These are phyloP conservation scores for Drosophila anceps DNA, from an alignment of 2,888 invertebrate species.

Conservation along the genomic window DNA sequence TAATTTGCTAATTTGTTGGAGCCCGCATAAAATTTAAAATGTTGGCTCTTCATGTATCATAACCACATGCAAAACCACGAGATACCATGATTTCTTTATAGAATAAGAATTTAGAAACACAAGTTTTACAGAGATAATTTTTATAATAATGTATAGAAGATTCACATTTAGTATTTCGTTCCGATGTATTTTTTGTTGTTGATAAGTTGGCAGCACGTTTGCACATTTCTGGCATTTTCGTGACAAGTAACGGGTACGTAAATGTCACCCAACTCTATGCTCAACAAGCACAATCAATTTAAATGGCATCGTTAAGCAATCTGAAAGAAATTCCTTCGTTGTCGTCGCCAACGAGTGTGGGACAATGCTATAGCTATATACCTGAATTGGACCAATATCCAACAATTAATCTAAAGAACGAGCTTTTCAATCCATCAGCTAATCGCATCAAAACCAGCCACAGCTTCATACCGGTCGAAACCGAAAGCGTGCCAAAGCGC, in stretches of 20 bases:
- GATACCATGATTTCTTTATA: neutral
- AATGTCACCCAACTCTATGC: constrained; percentile 14
- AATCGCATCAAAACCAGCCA: constrained; percentile 46
- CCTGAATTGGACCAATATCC: constrained; percentile 89
- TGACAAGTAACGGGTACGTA: constrained; percentile 10
- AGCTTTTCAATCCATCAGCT: constrained; percentile 87
- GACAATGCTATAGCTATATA: constrained; percentile 11
- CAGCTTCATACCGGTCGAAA: constrained; percentile 87
- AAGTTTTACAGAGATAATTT: too few relatives aligned
- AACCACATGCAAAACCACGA: neutral
- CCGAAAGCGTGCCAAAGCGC: constrained; percentile 90
- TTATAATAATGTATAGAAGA: neutral
- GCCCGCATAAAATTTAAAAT: neutral
- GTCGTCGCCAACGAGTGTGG: constrained; percentile 14
- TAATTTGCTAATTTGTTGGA: too few relatives aligned
- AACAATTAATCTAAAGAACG: constrained; percentile 88
- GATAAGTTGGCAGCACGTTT: constrained; percentile 1
- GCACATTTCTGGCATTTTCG: neutral
- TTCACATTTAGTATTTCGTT: neutral
- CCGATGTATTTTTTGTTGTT: neutral
- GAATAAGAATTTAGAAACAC: neutral
- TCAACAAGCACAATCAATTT: constrained; percentile 23
- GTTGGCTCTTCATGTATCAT: neutral
- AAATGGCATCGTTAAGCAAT: constrained; percentile 66
- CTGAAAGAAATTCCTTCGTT: constrained; percentile 52